Evolutionary conservation across 2,797 vertebrate genomes (phyloP), one percentile per base, ranked within the genome.

Genomic region (Ibycter americanus): DNA sequence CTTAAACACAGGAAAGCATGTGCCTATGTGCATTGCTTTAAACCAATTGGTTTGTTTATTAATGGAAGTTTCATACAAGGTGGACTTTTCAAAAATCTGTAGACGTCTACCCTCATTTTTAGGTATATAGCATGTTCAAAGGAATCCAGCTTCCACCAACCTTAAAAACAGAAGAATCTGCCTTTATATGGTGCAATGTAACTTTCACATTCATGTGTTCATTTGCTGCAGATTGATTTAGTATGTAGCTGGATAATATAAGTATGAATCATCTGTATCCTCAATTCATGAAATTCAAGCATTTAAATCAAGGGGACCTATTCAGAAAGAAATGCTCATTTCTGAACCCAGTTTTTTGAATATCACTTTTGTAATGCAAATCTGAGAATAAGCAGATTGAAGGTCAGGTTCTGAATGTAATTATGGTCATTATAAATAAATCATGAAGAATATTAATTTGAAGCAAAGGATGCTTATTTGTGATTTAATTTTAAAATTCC

Each of bases 281-380:
- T 42, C 44, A 70, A 17, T 66, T 79, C 34, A 47, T 71, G 19
- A 42, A 66, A 47, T 71, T 62, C 29, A 67, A 88, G 15, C 23
- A 76, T 71, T 93, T 91, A 87, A 90, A 77, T 87, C 20, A 89
- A 61, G 19, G 32, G 70, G 18, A 86, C 4, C 34, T 47, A 52
- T 47, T 77, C 23, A 58, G 18, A 61, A 80, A 63, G 9, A 82
- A 85, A 71, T 58, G 14, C 2, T 78, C 8, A 19, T 70, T 88
- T 83, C 59, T 95, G 34, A 89, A 61, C 54, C 34, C 8, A 38
- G 9, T 26, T 91, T 89, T 84, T 61, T 12, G 38, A 67, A 79
- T 91, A 74, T 55, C 25, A 34, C 47, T 90, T 96, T 93, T 83
- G 26, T 87, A 87, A 94, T 86, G 58, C 32, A 91, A 91, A 94